Evolutionary conservation across 2,888 invertebrate genomes (phyloP).

Genomic region (Nemotelus nigrinus): DNA sequence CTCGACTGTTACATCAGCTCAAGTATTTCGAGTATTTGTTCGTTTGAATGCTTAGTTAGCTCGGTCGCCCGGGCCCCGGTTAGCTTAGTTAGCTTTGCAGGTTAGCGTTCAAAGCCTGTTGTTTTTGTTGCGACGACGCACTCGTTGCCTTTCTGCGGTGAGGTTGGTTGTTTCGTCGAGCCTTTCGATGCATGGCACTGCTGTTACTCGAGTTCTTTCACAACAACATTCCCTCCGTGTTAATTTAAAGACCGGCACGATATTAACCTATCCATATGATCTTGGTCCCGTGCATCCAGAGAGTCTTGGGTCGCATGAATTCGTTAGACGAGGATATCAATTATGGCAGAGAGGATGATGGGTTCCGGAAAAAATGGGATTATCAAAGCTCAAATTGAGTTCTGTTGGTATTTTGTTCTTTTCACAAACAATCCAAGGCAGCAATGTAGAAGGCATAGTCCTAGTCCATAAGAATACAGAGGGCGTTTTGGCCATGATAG

Average conservation of each 20-base stretch:
- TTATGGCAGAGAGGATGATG: too few species aligned
- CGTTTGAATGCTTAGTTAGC: conserved; percentile 19
- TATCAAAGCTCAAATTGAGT: too few species aligned
- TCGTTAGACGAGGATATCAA: too few species aligned
- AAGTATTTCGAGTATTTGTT: conserved; percentile 26
- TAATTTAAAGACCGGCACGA: conserved; percentile 16
- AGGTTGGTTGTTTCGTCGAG: background rate
- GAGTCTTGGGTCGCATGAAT: too few species aligned
- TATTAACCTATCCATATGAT: too few species aligned
- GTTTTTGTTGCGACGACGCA: background rate
- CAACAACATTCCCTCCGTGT: background rate
- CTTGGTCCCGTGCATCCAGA: too few species aligned
- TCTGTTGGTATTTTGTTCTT: too few species aligned
- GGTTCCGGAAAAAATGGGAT: too few species aligned
- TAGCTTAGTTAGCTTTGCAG: background rate
- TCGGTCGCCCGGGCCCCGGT: background rate
- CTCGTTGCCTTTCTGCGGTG: background rate
- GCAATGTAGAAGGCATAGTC: too few species aligned
- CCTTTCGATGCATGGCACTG: background rate
- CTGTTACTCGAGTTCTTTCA: background rate
- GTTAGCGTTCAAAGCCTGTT: background rate
- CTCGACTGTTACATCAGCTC: conserved; percentile 38
- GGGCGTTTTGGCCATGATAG: too few species aligned
- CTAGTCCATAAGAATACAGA: too few species aligned
- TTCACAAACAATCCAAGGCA: too few species aligned